Base-by-base conservation (phyloP, 2,888 invertebrate species). In the Anoncus sp. region DNA sequence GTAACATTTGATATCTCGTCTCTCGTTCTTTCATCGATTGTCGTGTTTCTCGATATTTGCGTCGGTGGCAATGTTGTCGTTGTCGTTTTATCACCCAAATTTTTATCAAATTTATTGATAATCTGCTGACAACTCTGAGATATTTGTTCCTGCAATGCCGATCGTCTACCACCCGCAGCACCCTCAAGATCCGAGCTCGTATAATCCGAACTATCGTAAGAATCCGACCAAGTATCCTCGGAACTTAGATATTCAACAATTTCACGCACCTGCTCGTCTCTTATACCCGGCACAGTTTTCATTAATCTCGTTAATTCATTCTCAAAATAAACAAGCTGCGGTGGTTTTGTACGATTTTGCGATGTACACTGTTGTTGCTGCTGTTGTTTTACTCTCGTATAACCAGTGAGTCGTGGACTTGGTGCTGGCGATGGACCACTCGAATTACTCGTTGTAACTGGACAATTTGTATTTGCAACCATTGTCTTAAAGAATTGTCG, bases 141-240 rank as follows among this genome's bases (percentile, higher is more conserved):
- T 86, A 97, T 97, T 91, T 97, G 96, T 85, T 96, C 96, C 86
- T 96, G 95, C 12, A 97, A 89, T 0, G 95, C 96, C 0, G 95
- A 94, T 87, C 96, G 94, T 60, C 93, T 93, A 3, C 93, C 93
- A 12, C 92, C 91, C 0, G 92, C 92, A 7, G 93, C 93, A 6
- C 95, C 95, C 87, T 97, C 97, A 66, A 97, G 92, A 90, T 98
- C 97, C 0, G 97, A 97, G 81, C 97, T 97, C 1, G 97, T 97
- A 86, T 97, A 97, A 90, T 98, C 97, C 0, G 97, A 97, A 3
- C 97, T 97, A 89, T 98, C 98, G 87, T 97, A 97, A 0, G 97
- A 97, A 90, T 98, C 98, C 82, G 97, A 97, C 97, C 97, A 97
- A 3, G 97, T 97, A 87, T 98, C 98, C 88, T 98, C 98, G 82